phyloP scores from a whole-genome alignment of 1,140 invertebrate genomes.

The Zaprionus inermis region DNA sequence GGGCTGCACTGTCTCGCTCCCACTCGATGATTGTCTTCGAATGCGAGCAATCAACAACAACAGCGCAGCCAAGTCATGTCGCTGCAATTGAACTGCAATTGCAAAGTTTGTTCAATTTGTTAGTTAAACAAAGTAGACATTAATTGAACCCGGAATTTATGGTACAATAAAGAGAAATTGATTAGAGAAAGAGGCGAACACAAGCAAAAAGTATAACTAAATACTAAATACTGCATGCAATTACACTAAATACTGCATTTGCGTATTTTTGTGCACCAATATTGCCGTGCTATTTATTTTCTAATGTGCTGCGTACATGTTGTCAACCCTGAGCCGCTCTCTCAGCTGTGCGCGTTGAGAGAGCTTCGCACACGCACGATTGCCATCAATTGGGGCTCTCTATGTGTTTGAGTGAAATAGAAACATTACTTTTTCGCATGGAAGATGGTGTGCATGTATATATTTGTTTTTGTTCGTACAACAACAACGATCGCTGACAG shows the following conservation, averaged over 20 bases:
- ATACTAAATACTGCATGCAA: not conserved
- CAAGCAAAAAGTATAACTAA: too few species aligned
- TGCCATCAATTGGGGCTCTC: not conserved
- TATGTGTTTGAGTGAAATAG: not conserved
- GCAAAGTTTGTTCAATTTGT: conserved; percentile 71
- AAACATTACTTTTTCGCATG: not conserved
- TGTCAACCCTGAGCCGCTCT: not conserved
- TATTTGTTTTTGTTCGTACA: not conserved
- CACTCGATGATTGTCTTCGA: conserved; percentile 70
- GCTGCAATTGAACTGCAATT: conserved; percentile 62
- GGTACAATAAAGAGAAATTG: conserved; percentile 50
- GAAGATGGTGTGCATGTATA: not conserved
- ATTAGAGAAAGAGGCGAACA: conserved; percentile 23
- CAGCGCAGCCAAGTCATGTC: conserved; percentile 73
- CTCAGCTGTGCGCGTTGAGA: not conserved
- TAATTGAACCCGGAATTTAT: conserved; percentile 74
- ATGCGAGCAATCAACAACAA: conserved; percentile 48
- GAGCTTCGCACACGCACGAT: not conserved
- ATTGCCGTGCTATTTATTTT: too few species aligned
- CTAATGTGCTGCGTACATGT: too few species aligned
- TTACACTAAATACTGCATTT: too few species aligned
- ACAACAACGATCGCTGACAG: not conserved
- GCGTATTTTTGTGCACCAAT: not conserved
- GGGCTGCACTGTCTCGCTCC: not conserved
- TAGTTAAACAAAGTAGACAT: conserved; percentile 74